Percentiles rank a stretch among this genome's conserved stretches.
phyloP scores from a whole-genome alignment of 2,113 vertebrate genomes.

The Platichthys stellatus region DNA sequence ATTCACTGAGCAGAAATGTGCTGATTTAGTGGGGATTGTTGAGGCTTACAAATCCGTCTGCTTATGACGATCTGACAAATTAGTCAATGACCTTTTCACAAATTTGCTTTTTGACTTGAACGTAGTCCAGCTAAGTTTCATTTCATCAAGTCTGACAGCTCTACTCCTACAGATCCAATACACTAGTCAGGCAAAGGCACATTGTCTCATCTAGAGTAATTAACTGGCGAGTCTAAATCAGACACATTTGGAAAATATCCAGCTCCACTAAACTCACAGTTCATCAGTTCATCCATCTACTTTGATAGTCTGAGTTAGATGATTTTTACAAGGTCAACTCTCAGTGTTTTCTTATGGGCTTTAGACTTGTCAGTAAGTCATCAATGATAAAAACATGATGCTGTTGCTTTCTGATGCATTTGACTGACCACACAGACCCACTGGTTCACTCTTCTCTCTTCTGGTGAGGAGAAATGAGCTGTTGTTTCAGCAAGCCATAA shows the following conservation, averaged over 20 bases:
- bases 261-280: background rate
- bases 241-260: background rate
- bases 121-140: background rate
- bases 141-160: conserved; percentile 32
- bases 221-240: background rate
- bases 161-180: background rate
- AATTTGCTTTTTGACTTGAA: conserved; percentile 50
- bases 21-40: conserved; percentile 34
- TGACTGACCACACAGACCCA: conserved; percentile 29
- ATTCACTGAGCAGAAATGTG: conserved; percentile 44
- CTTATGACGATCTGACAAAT: conserved; percentile 53
- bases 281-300: background rate
- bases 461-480: background rate
- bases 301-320: background rate
- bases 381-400: conserved; percentile 57
- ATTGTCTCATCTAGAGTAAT: conserved; percentile 5
- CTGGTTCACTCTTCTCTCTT: background rate
- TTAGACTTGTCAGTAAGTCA: conserved; percentile 41
- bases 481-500: conserved; percentile 47
- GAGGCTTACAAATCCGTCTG: conserved; percentile 50
- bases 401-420: background rate
- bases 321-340: background rate
- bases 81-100: conserved; percentile 56
- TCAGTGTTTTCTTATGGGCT: conserved; percentile 17
- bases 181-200: conserved; percentile 14